phyloP scores from a whole-genome alignment of 2,113 vertebrate genomes.

The Brachyhypopomus gauderio region DNA sequence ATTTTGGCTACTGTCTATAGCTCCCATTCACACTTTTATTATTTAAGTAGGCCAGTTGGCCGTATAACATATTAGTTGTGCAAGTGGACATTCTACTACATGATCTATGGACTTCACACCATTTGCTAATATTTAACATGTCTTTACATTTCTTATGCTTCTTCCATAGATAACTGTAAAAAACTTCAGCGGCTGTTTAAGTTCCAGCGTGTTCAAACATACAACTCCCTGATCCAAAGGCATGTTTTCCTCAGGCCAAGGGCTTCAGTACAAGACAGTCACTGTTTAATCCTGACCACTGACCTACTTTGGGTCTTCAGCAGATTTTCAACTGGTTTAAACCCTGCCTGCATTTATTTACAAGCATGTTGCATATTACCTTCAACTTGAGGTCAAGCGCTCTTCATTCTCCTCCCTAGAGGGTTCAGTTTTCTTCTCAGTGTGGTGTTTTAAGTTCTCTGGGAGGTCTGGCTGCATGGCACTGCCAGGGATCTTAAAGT shows the following conservation, averaged over 20 bases:
- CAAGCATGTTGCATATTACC: background rate
- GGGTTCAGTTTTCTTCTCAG: conserved; percentile 9
- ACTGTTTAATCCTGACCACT: conserved; percentile 21
- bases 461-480: background rate
- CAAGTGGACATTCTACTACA: background rate
- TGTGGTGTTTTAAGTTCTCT: background rate
- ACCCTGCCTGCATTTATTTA: conserved; percentile 7
- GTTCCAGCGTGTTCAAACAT: conserved; percentile 39
- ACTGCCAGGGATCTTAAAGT: background rate
- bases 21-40: background rate
- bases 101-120: conserved; percentile 33
- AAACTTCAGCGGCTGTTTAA: conserved; percentile 11
- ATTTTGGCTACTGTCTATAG: background rate
- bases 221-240: conserved; percentile 39
- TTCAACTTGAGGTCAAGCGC: conserved; percentile 3
- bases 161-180: conserved; percentile 6
- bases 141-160: conserved; percentile 19
- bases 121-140: conserved; percentile 39
- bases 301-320: conserved; percentile 23
- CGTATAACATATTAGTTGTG: background rate
- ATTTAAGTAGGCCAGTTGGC: background rate
- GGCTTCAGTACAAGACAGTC: conserved; percentile 8
- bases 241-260: conserved; percentile 40
- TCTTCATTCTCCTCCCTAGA: background rate
- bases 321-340: background rate